Conservation (phyloP, 2,888 invertebrate species). For the Eumacrocentrus americanus region DNA sequence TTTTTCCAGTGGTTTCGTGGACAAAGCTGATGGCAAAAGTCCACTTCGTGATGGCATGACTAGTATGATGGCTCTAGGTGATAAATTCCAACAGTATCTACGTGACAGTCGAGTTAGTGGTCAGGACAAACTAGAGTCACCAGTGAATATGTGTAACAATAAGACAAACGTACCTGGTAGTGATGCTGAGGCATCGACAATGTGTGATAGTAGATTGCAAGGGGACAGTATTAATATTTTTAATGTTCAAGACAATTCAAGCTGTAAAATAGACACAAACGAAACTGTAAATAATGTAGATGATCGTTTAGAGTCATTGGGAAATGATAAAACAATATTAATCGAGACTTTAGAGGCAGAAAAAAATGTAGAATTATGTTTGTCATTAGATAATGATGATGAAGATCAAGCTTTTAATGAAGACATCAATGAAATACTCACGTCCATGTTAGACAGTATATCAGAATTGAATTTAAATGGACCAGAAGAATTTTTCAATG, state of each 20-base stretch:
- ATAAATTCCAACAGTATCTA: conserved; percentile 49
- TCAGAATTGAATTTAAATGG: background rate
- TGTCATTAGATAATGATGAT: background rate
- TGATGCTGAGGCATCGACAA: too few relatives aligned
- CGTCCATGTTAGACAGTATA: conserved; percentile 15
- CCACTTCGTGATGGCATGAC: conserved; percentile 45
- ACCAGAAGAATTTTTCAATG: conserved; percentile 10
- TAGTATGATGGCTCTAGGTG: conserved; percentile 47
- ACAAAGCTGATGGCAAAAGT: conserved; percentile 40
- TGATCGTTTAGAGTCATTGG: conserved; percentile 27
- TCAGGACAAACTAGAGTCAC: background rate
- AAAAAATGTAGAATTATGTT: background rate
- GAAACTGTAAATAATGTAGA: conserved; percentile 38
- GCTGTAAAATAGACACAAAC: conserved; percentile 24
- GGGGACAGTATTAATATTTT: conserved; percentile 29
- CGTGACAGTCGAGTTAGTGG: conserved; percentile 39
- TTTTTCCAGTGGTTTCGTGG: conserved; percentile 63
- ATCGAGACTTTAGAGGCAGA: background rate
- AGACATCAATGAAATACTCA: conserved; percentile 13
- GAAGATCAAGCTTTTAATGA: conserved; percentile 4
- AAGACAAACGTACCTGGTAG: conserved; percentile 30
- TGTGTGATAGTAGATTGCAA: conserved; percentile 7
- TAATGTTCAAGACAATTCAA: conserved; percentile 34
- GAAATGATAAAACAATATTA: conserved; percentile 16
- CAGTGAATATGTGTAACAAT: conserved; percentile 15